These are phyloP conservation scores for Grallaria varia DNA, from an alignment of 2,113 vertebrate species.

Conservation along the genomic window DNA sequence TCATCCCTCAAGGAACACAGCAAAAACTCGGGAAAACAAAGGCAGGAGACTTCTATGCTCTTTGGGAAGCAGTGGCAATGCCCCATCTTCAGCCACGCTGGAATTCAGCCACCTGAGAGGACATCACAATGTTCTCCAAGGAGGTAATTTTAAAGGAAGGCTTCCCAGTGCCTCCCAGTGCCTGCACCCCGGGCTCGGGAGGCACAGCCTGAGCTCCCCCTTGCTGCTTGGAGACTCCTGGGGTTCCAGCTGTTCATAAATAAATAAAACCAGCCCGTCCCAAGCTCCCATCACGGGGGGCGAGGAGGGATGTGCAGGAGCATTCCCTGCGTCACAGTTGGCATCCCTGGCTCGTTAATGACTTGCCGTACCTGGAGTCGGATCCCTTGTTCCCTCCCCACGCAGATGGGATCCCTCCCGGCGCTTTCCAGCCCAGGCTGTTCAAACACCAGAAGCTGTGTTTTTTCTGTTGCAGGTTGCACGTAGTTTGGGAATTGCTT, in stretches of 20 bases:
- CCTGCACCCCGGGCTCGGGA: accelerated
- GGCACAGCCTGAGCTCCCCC: not conserved
- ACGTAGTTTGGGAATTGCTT: not conserved
- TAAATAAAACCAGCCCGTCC: not conserved
- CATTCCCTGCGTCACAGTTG: not conserved
- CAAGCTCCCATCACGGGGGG: accelerated
- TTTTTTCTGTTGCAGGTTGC: not conserved
- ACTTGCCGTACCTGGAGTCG: not conserved
- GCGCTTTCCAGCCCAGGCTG: not conserved
- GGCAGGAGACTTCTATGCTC: accelerated
- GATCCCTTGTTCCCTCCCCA: not conserved
- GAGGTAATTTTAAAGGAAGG: accelerated
- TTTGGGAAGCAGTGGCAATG: not conserved
- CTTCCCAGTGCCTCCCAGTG: not conserved
- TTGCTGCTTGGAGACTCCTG: not conserved
- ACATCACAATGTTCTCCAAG: accelerated
- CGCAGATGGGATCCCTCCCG: not conserved
- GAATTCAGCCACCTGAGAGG: not conserved
- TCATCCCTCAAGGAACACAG: not conserved
- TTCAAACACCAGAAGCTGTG: not conserved
- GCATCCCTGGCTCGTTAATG: not conserved
- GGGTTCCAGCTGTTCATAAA: not conserved
- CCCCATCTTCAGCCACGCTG: accelerated
- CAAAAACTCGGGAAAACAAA: not conserved
- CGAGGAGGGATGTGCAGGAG: not conserved